phyloP scores from a whole-genome alignment of 2,113 vertebrate species.

The Larimichthys crocea region DNA sequence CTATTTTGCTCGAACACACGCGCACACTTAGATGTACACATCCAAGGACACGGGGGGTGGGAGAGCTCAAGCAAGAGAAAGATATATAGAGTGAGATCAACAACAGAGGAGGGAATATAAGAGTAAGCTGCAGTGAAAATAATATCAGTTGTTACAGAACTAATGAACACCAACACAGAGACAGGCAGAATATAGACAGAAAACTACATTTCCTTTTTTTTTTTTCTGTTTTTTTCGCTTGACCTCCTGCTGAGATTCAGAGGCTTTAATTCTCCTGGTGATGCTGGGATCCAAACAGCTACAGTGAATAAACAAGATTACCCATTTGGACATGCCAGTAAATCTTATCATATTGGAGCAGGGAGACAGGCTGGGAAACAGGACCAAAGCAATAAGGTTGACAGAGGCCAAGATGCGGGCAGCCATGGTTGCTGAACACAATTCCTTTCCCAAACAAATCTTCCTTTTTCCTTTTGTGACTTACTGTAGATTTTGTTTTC shows the following conservation, averaged over 20 bases:
- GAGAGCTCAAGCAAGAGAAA: constrained; percentile 30
- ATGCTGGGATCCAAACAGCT: constrained; percentile 80
- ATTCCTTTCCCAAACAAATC: constrained; percentile 63
- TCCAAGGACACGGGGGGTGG: neutral
- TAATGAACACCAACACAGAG: constrained; percentile 69
- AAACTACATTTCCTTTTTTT: constrained; percentile 62
- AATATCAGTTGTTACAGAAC: constrained; percentile 54
- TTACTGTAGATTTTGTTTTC: constrained; percentile 41
- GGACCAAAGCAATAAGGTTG: constrained; percentile 74
- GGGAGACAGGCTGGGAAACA: constrained; percentile 63
- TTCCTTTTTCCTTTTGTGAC: constrained; percentile 37
- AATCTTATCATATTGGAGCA: constrained; percentile 84
- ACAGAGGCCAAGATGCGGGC: constrained; percentile 66
- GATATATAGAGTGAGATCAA: constrained; percentile 36
- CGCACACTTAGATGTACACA: neutral
- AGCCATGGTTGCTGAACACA: constrained; percentile 60
- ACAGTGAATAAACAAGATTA: constrained; percentile 86
- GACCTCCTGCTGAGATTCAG: constrained; percentile 75
- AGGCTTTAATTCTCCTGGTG: constrained; percentile 78
- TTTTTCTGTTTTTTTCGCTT: constrained; percentile 23
- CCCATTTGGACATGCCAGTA: constrained; percentile 80
- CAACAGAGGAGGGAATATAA: constrained; percentile 34
- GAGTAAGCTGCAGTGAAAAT: constrained; percentile 44
- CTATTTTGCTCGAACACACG: constrained; percentile 11
- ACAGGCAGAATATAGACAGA: constrained; percentile 47